Conservation (phyloP, 1,140 invertebrate species). For the Belonocnema kinseyi region DNA sequence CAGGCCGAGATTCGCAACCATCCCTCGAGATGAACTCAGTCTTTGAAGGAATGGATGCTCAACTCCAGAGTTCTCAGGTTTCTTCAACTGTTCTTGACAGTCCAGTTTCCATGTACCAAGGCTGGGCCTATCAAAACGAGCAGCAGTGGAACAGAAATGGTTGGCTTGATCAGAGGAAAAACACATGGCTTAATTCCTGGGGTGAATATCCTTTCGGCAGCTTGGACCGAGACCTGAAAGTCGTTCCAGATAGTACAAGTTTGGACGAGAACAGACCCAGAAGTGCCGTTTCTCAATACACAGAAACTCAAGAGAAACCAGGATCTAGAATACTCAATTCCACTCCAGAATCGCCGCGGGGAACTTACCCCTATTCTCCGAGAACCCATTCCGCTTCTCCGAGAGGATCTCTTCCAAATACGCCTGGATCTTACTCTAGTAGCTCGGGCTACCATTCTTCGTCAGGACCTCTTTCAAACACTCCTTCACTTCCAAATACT, state of each 20-base stretch:
- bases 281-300: conserved; percentile 63
- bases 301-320: conserved; percentile 61
- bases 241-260: conserved; percentile 82
- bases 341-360: conserved; percentile 58
- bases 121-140: conserved; percentile 72
- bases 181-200: conserved; percentile 77
- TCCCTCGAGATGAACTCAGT: conserved; percentile 82
- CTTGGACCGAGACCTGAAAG: conserved; percentile 76
- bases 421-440: conserved; percentile 55
- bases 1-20: conserved; percentile 61
- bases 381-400: conserved; percentile 66
- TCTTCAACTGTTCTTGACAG: conserved; percentile 88
- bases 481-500: conserved; percentile 56
- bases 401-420: conserved; percentile 55
- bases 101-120: conserved; percentile 78
- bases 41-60: conserved; percentile 85
- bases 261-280: conserved; percentile 69
- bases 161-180: conserved; percentile 69
- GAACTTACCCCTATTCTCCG: conserved; percentile 59
- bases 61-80: conserved; percentile 87
- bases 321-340: conserved; percentile 60
- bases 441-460: conserved; percentile 57
- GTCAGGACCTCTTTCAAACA: conserved; percentile 59
- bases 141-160: conserved; percentile 67
- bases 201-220: conserved; percentile 72